Evolutionary conservation across 2,888 invertebrate species (phyloP).

Genomic region (Andricus curvator): DNA sequence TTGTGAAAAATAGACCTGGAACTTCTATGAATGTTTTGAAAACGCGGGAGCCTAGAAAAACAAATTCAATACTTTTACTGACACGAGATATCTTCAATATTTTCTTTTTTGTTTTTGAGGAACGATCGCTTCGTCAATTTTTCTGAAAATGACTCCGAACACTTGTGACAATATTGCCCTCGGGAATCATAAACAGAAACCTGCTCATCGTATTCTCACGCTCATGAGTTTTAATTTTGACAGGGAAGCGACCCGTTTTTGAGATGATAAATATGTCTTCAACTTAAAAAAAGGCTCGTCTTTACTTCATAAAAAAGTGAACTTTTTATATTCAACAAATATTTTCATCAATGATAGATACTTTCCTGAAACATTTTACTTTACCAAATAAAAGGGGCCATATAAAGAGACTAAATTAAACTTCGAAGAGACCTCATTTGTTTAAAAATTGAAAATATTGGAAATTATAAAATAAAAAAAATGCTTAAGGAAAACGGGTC

Average conservation of each 20-base stretch:
- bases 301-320: not conserved
- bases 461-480: not conserved
- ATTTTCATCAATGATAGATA: no score
- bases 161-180: conserved; percentile 26
- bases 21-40: not conserved
- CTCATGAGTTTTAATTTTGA: conserved; percentile 5
- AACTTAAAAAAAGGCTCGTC: not conserved
- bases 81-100: conserved; percentile 16
- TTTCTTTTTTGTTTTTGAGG: conserved; percentile 11
- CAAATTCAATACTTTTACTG: conserved; percentile 13
- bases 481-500: not conserved
- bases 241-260: not conserved
- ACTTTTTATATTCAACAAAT: not conserved
- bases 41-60: not conserved
- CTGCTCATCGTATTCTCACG: conserved; percentile 14
- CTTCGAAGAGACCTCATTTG: not conserved
- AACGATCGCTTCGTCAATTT: not conserved
- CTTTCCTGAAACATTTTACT: no score
- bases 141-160: conserved; percentile 12
- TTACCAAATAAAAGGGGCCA: no score
- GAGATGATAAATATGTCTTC: not conserved
- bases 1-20: not conserved
- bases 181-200: conserved; percentile 11
- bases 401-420: no score
- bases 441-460: not conserved